phyloP scores from a whole-genome alignment of 2,888 invertebrate genomes.

The Sarcophaga rosellei region DNA sequence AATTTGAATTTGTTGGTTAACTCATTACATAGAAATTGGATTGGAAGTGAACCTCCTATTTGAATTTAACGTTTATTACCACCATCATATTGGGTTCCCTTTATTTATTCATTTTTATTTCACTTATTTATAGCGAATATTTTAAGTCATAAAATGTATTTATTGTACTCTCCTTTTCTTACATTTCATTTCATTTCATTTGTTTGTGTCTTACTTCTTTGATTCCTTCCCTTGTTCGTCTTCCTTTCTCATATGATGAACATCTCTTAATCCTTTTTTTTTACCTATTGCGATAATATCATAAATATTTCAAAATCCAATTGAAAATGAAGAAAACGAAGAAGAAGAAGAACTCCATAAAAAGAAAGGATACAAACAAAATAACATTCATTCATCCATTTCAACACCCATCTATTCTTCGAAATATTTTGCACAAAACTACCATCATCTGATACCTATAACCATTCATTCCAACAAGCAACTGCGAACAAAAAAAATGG shows the following conservation, averaged over 20 bases:
- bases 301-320: conserved; percentile 68
- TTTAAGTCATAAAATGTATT: conserved; percentile 57
- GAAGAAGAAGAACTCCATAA: conserved; percentile 26
- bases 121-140: conserved; percentile 34
- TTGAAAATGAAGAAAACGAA: conserved; percentile 44
- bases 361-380: conserved; percentile 55
- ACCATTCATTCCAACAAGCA: background rate
- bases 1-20: no score
- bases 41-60: no score
- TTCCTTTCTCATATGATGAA: no score
- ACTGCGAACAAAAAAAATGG: background rate
- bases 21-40: background rate
- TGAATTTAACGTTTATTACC: background rate
- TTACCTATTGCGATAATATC: conserved; percentile 69
- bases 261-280: conserved; percentile 52
- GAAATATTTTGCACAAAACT: background rate
- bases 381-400: conserved; percentile 9
- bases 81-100: background rate
- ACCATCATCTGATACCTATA: no score
- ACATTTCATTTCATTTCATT: conserved; percentile 48
- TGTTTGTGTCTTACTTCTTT: no score
- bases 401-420: background rate
- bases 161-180: conserved; percentile 37
- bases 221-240: no score
- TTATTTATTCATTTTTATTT: background rate